A percentile compares a stretch with the other conserved stretches of the same genome.
These are phyloP conservation scores for Drosophila anceps DNA, from an alignment of 2,888 invertebrate species.

Conservation along the genomic window DNA sequence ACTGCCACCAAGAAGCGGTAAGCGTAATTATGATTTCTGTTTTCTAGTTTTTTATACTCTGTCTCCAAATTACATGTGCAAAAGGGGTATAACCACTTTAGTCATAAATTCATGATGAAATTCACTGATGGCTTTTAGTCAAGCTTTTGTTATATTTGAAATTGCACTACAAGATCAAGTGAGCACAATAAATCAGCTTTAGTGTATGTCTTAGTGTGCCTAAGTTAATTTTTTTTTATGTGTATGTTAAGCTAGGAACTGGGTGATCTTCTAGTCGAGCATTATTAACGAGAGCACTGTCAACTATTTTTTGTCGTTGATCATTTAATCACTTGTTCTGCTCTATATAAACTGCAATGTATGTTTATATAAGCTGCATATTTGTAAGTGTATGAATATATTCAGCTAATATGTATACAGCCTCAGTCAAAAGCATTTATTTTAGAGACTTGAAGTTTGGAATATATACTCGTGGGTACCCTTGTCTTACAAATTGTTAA, in stretches of 20 bases:
- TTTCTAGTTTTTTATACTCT: not conserved
- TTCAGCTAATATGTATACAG: not conserved
- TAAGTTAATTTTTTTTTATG: too few species aligned
- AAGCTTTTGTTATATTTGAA: too few species aligned
- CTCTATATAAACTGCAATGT: conserved; percentile 21
- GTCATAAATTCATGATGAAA: not conserved
- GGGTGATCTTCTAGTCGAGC: not conserved
- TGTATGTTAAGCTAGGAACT: too few species aligned
- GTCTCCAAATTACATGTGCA: too few species aligned
- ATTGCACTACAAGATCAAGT: not conserved
- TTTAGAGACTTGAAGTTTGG: too few species aligned
- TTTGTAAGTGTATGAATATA: not conserved
- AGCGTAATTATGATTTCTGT: not conserved
- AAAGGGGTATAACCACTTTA: not conserved
- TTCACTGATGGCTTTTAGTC: too few species aligned
- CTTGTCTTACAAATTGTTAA: too few species aligned
- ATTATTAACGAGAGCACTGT: not conserved
- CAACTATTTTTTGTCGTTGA: conserved; percentile 3
- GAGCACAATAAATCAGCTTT: not conserved
- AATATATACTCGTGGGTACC: too few species aligned
- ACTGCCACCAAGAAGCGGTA: not conserved
- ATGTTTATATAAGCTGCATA: not conserved
- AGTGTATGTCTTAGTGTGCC: not conserved
- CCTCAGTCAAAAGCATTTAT: not conserved
- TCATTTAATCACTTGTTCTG: conserved; percentile 32